Conservation (phyloP, 1,140 invertebrate genomes). For the Polypedilum vanderplanki region DNA sequence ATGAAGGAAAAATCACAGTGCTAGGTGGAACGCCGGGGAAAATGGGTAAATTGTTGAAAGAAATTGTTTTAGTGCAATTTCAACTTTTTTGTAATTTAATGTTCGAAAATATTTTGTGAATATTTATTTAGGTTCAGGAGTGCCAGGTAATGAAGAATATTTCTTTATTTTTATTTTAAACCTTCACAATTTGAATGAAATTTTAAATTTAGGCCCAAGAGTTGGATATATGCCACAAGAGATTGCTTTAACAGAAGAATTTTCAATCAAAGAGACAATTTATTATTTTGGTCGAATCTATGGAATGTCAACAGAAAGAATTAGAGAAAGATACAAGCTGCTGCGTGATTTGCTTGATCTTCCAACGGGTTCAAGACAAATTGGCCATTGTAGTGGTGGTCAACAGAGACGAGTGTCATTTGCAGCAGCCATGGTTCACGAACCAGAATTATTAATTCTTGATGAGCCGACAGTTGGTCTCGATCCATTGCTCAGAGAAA, state of each 20-base stretch:
- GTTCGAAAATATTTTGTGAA: not conserved
- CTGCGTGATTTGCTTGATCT: constrained; percentile 66
- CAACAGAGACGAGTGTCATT: constrained; percentile 82
- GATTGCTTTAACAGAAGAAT: constrained; percentile 78
- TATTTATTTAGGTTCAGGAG: constrained; percentile 51
- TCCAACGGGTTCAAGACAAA: constrained; percentile 52
- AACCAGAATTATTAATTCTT: constrained; percentile 79
- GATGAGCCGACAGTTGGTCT: constrained; percentile 91
- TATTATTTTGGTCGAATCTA: constrained; percentile 85
- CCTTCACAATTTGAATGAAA: not conserved
- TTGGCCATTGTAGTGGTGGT: constrained; percentile 73
- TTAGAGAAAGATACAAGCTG: constrained; percentile 60
- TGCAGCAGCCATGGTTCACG: constrained; percentile 77
- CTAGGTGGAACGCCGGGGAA: constrained; percentile 68
- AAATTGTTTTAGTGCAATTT: not conserved
- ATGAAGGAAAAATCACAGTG: constrained; percentile 69
- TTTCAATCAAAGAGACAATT: constrained; percentile 76
- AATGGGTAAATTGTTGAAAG: constrained; percentile 37
- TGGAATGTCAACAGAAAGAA: constrained; percentile 58
- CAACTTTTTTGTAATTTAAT: not conserved
- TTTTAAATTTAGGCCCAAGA: constrained; percentile 46
- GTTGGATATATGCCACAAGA: constrained; percentile 85
- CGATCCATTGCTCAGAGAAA: constrained; percentile 80
- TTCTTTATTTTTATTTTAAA: no score
- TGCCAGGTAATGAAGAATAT: constrained; percentile 55